Conservation (phyloP, 2,888 invertebrate genomes). For the Habrosyne pyritoides region DNA sequence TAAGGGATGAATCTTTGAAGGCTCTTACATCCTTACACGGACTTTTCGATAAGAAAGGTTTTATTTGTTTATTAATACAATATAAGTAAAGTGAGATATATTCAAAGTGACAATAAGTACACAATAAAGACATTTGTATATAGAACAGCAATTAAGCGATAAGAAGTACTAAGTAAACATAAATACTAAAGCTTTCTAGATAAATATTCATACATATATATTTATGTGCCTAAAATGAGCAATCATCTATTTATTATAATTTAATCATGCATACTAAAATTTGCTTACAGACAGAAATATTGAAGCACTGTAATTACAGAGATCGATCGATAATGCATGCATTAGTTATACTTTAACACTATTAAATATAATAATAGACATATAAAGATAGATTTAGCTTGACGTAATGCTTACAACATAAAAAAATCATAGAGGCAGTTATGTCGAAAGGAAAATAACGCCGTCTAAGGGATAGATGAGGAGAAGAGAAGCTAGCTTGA, state of each 20-base stretch:
- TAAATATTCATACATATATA: neutral
- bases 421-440: slow-evolving; percentile 31
- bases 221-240: neutral
- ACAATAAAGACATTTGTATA: neutral
- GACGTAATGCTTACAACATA: slow-evolving; percentile 10
- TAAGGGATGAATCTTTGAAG: no score
- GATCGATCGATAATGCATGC: slow-evolving; percentile 6
- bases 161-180: neutral
- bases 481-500: slow-evolving; percentile 59
- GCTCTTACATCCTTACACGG: no score
- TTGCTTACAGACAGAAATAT: slow-evolving; percentile 1
- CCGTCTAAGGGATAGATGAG: slow-evolving; percentile 39
- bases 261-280: slow-evolving; percentile 14
- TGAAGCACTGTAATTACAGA: slow-evolving; percentile 3
- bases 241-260: slow-evolving; percentile 2
- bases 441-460: slow-evolving; percentile 32
- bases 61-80: no score
- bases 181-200: neutral
- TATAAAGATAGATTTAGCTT: slow-evolving; percentile 3
- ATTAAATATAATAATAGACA: slow-evolving; percentile 7
- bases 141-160: neutral
- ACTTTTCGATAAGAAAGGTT: no score
- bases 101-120: neutral
- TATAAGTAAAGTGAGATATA: neutral
- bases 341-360: neutral